Conservation (phyloP, 53 echinoderm and acorn worm genomes). For the Mesocentrotus franciscanus region DNA sequence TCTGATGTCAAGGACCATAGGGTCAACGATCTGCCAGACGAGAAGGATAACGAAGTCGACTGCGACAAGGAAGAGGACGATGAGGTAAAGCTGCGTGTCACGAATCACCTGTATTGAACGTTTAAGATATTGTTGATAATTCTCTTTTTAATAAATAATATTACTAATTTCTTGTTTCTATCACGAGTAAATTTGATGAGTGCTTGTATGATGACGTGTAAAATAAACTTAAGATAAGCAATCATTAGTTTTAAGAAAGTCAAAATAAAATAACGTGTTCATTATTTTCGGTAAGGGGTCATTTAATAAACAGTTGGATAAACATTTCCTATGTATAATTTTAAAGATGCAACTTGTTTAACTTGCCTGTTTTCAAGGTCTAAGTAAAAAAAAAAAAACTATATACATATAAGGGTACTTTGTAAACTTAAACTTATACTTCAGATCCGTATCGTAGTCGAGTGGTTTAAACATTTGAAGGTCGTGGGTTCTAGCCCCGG, state of each 20-base stretch:
- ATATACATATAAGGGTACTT: no score
- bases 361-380: neutral
- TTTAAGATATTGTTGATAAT: neutral
- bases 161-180: neutral
- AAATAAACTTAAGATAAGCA: neutral
- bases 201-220: neutral
- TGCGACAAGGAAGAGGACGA: conserved; percentile 78
- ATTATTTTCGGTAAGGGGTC: neutral
- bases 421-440: no score
- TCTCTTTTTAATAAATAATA: neutral
- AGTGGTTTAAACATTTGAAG: no score
- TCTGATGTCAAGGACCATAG: conserved; percentile 60
- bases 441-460: no score
- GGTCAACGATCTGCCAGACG: conserved; percentile 83
- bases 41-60: conserved; percentile 80
- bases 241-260: no score
- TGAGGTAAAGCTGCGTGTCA: conserved; percentile 83
- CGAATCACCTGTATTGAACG: conserved; percentile 73
- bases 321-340: neutral
- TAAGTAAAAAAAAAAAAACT: no score
- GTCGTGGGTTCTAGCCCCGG: no score
- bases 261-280: no score
- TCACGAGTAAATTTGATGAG: neutral
- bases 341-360: neutral
- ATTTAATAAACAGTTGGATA: neutral